Evolutionary conservation across 2,113 vertebrate species (phyloP).

Genomic region (Pipa parva): DNA sequence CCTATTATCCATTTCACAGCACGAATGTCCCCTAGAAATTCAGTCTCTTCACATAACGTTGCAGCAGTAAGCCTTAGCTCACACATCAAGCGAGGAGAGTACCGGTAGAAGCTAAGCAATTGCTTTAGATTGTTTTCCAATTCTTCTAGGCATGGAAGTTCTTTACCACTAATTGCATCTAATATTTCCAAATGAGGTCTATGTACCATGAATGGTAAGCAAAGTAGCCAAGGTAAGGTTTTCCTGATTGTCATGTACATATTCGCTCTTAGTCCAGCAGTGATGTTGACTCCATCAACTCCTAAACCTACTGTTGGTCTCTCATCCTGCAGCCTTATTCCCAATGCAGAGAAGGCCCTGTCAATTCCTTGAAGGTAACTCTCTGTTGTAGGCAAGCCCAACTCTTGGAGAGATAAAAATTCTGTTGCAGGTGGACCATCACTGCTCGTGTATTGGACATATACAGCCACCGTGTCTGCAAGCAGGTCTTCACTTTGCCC

Average conservation of each 20-base stretch:
- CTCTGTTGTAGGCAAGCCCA: slow-evolving; percentile 76
- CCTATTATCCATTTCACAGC: slow-evolving; percentile 91
- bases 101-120: slow-evolving; percentile 91
- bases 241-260: slow-evolving; percentile 86
- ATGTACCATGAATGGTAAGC: slow-evolving; percentile 89
- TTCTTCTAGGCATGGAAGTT: slow-evolving; percentile 89
- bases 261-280: slow-evolving; percentile 77
- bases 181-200: slow-evolving; percentile 88
- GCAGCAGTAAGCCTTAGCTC: slow-evolving; percentile 83
- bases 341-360: slow-evolving; percentile 78
- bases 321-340: slow-evolving; percentile 82
- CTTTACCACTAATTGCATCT: slow-evolving; percentile 90
- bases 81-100: slow-evolving; percentile 86
- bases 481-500: slow-evolving; percentile 85
- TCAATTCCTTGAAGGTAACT: slow-evolving; percentile 89
- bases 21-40: slow-evolving; percentile 90
- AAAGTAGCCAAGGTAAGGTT: slow-evolving; percentile 88
- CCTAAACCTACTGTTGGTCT: slow-evolving; percentile 82
- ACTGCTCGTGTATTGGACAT: slow-evolving; percentile 81
- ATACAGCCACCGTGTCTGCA: slow-evolving; percentile 84
- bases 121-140: slow-evolving; percentile 94
- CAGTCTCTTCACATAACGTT: slow-evolving; percentile 86
- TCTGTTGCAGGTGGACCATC: slow-evolving; percentile 84
- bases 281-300: slow-evolving; percentile 81
- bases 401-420: slow-evolving; percentile 86